A percentile compares a stretch with the other conserved stretches of the same genome.
phyloP scores from a whole-genome alignment of 1,140 invertebrate species.

The Parapsyche elsis region DNA sequence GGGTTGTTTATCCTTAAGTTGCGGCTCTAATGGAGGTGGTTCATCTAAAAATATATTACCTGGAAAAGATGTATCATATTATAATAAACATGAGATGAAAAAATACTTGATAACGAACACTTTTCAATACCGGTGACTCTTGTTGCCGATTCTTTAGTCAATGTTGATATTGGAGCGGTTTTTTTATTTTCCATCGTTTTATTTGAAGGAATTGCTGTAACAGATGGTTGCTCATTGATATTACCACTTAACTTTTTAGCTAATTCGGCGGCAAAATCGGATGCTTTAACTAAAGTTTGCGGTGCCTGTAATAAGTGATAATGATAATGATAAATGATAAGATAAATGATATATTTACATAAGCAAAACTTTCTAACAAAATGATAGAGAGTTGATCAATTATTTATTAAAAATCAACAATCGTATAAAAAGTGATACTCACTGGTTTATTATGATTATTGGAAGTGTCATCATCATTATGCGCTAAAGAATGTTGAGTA shows the following conservation, averaged over 20 bases:
- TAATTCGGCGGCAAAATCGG: slow-evolving; percentile 72
- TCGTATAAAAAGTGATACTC: no score
- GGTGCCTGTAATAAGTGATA: slow-evolving; percentile 32
- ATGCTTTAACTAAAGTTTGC: slow-evolving; percentile 54
- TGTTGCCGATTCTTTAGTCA: slow-evolving; percentile 36
- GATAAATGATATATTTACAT: not conserved
- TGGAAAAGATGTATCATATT: slow-evolving; percentile 54
- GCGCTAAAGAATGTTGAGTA: not conserved
- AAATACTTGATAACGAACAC: not conserved
- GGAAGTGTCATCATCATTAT: not conserved
- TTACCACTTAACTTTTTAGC: slow-evolving; percentile 68
- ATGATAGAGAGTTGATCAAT: not conserved
- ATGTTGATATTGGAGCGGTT: slow-evolving; percentile 23
- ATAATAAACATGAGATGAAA: not conserved
- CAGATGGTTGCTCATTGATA: slow-evolving; percentile 42
- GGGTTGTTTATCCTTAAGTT: slow-evolving; percentile 38
- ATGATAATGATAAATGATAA: no score
- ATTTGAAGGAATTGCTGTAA: slow-evolving; percentile 23
- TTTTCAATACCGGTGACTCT: slow-evolving; percentile 45
- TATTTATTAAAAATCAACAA: no score
- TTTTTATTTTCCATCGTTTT: slow-evolving; percentile 27
- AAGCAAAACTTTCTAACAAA: not conserved
- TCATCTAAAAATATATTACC: slow-evolving; percentile 67
- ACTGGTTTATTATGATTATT: not conserved
- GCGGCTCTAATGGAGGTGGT: slow-evolving; percentile 63